Percentiles rank a stretch among this genome's conserved stretches.
Evolutionary conservation across 2,797 vertebrate species (phyloP).

Genomic region (Peromyscus aztecus): DNA sequence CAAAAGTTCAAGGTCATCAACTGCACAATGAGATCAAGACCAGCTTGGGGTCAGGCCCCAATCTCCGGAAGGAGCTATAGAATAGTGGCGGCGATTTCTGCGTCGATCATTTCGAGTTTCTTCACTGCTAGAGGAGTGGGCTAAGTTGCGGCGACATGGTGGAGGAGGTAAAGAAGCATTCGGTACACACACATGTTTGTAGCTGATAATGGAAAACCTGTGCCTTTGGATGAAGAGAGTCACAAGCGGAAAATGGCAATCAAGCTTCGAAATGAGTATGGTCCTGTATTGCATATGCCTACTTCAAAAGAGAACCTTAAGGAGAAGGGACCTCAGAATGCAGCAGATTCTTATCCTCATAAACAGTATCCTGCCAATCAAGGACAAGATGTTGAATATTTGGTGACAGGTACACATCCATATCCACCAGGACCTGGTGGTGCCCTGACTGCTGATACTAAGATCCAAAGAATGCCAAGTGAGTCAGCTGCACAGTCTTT

Average conservation of each 20-base stretch:
- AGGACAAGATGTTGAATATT: constrained; percentile 94
- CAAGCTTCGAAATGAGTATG: constrained; percentile 95
- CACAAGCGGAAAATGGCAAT: constrained; percentile 95
- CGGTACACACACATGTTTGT: constrained; percentile 99
- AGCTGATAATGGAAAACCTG: constrained; percentile 95
- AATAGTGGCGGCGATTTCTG: not conserved
- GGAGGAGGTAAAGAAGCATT: constrained; percentile 92
- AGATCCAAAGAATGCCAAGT: constrained; percentile 97
- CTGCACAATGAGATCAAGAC: not conserved
- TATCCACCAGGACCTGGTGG: constrained; percentile 98
- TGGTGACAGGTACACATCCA: constrained; percentile 97
- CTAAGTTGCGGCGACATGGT: constrained; percentile 79
- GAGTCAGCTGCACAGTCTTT: constrained; percentile 95
- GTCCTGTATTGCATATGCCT: constrained; percentile 96
- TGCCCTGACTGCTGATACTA: constrained; percentile 96
- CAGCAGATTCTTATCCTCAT: constrained; percentile 88
- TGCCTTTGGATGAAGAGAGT: constrained; percentile 94
- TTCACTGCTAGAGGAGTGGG: accelerated
- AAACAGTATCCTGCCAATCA: constrained; percentile 90
- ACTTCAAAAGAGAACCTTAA: constrained; percentile 93
- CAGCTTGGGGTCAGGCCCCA: not conserved
- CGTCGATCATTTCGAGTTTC: accelerated
- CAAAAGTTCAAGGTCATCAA: not conserved
- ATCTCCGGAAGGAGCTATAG: constrained; percentile 63
- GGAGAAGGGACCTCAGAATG: constrained; percentile 89